Base-by-base conservation (phyloP, 2,797 vertebrate species). In the Apogon hyalosoma region DNA sequence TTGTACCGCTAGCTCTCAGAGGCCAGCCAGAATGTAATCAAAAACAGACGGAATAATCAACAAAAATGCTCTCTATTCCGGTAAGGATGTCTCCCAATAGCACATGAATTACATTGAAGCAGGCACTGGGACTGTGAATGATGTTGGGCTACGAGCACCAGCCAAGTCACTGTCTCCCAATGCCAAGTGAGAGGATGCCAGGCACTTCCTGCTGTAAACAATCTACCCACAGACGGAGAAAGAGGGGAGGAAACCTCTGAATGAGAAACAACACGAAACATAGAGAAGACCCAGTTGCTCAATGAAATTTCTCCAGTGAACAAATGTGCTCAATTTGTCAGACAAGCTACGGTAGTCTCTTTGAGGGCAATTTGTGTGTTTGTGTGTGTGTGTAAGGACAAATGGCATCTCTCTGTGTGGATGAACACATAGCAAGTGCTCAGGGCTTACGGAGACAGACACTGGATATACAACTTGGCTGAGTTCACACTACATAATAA, bases 11-110 rank as follows among this genome's bases (percentile, higher is more conserved):
- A 62, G 72, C 72, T 84, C 60, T 83, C 75, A 14, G 11, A 70
- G 63, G 77, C 86, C 57, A 61, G 87, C 88, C 87, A 89, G 86
- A 83, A 83, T 74, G 82, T 88, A 90, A 92, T 92, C 81, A 93
- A 87, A 90, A 88, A 84, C 92, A 92, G 91, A 91, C 75, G 85
- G 90, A 88, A 90, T 92, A 82, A 92, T 92, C 84, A 92, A 88
- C 85, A 82, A 86, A 90, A 92, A 89, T 75, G 87, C 79, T 82
- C 79, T 91, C 78, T 83, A 81, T 92, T 90, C 88, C 80, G 67
- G 75, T 87, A 90, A 91, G 65, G 78, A 92, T 90, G 89, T 85
- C 89, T 92, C 92, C 90, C 90, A 80, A 82, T 79, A 86, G 92
- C 82, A 80, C 80, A 86, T 87, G 87, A 89, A 92, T 92, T 91